phyloP scores from a whole-genome alignment of 1,140 invertebrate genomes.

The Gryon sp. region DNA sequence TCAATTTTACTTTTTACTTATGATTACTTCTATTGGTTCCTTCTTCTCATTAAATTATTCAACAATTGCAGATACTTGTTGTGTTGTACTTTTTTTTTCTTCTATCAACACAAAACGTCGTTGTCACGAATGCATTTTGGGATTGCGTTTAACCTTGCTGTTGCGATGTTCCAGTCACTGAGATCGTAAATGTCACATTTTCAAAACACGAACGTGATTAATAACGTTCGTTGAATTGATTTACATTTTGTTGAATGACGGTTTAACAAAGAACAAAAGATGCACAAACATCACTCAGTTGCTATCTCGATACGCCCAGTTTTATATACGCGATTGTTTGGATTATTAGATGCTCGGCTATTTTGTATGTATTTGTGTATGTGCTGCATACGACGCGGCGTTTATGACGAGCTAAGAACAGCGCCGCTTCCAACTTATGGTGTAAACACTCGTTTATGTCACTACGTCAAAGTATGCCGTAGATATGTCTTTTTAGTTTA shows the following conservation, averaged over 20 bases:
- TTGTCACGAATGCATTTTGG: conserved; percentile 16
- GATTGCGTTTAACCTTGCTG: conserved; percentile 10
- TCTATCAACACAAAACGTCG: neutral
- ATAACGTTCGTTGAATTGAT: neutral
- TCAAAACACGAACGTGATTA: neutral
- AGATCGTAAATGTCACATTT: conserved; percentile 4
- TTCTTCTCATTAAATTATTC: too few relatives aligned
- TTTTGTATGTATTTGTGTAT: too few relatives aligned
- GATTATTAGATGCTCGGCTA: conserved; percentile 26
- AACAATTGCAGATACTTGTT: too few relatives aligned
- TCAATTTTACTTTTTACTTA: too few relatives aligned
- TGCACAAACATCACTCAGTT: conserved; percentile 20
- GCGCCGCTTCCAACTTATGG: neutral
- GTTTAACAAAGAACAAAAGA: conserved; percentile 1
- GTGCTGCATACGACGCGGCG: neutral
- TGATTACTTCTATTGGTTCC: too few relatives aligned
- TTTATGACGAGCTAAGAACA: conserved; percentile 1
- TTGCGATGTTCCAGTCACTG: neutral
- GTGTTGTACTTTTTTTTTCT: too few relatives aligned
- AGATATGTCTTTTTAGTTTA: too few relatives aligned
- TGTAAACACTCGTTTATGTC: conserved; percentile 12
- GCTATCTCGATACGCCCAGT: conserved; percentile 51
- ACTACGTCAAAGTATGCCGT: too few relatives aligned
- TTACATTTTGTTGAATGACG: neutral
- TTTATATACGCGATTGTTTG: conserved; percentile 37